These are phyloP conservation scores for Rhodinocichla rosea DNA, from an alignment of 2,113 vertebrate species.

Conservation along the genomic window DNA sequence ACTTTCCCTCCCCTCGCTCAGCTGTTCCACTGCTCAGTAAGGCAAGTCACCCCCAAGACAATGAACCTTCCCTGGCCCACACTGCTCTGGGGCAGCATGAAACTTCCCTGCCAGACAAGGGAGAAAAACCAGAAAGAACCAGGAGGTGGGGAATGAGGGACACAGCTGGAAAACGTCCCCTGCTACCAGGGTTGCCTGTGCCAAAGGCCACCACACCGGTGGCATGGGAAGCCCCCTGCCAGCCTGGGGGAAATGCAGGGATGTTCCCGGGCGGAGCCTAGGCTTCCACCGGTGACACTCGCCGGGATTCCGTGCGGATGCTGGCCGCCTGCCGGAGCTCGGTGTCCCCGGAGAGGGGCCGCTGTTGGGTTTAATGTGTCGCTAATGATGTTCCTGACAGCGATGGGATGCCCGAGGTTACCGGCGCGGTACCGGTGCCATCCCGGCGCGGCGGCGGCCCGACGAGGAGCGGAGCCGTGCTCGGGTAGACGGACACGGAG, in stretches of 20 bases:
- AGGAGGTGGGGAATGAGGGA: no score
- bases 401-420: background rate
- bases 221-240: background rate
- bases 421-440: background rate
- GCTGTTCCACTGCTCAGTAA: background rate
- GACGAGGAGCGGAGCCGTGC: background rate
- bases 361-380: background rate
- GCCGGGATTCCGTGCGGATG: background rate
- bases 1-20: fast-evolving
- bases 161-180: background rate
- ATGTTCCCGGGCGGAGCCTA: background rate
- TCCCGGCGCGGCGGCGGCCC: background rate
- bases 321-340: background rate
- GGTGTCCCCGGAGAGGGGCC: background rate
- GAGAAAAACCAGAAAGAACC: background rate
- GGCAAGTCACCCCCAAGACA: fast-evolving
- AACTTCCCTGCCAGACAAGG: background rate
- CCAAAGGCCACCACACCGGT: background rate
- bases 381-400: background rate
- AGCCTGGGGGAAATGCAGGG: background rate
- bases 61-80: background rate
- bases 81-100: fast-evolving
- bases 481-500: background rate
- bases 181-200: background rate
- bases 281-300: background rate